These are phyloP conservation scores for Spermophilus dauricus DNA, from an alignment of 2,113 vertebrate species.

Conservation along the genomic window DNA sequence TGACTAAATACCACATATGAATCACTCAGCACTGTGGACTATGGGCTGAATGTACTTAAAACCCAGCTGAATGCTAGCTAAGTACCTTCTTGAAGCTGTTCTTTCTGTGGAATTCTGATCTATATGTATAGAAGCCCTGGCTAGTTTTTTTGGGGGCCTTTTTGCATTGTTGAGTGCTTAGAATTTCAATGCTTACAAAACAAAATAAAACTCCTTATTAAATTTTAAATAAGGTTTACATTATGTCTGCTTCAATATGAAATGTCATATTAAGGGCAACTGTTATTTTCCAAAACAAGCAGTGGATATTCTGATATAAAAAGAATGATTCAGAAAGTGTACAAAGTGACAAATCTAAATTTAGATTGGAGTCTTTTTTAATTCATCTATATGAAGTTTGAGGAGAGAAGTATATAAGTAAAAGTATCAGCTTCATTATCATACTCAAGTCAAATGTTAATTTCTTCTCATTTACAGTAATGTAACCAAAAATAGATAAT, in stretches of 20 bases:
- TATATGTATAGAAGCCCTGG: not conserved
- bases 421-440: not conserved
- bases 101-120: not conserved
- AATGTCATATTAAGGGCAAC: not conserved
- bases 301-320: not conserved
- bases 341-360: not conserved
- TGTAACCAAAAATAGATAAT: not conserved
- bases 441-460: not conserved
- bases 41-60: not conserved
- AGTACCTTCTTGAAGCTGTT: not conserved
- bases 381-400: not conserved
- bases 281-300: constrained; percentile 6
- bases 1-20: not conserved
- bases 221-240: not conserved
- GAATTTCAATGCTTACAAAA: not conserved
- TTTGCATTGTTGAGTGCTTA: not conserved
- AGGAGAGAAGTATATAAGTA: not conserved
- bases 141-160: not conserved
- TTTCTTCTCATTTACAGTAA: not conserved
- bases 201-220: not conserved
- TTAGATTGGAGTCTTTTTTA: not conserved
- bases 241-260: not conserved
- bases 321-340: not conserved
- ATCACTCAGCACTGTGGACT: not conserved
- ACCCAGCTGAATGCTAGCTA: not conserved